Percentiles rank a stretch among this genome's conserved stretches.
Conservation (phyloP, 2,888 invertebrate genomes). For the Xylocampa areola region DNA sequence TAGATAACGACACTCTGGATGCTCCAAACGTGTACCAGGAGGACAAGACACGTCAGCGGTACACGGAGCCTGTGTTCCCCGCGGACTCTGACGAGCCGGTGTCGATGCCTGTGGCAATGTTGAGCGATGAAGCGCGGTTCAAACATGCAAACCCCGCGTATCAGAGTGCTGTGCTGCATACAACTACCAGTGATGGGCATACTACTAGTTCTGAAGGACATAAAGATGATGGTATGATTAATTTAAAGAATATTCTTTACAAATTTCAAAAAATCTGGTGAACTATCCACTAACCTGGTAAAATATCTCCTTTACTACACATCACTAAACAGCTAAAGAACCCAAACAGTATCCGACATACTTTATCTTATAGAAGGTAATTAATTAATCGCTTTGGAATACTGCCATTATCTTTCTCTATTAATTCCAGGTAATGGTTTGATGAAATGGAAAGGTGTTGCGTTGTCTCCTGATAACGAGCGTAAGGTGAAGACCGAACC, state of each 20-base stretch:
- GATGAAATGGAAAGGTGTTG: conserved; percentile 94
- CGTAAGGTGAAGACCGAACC: conserved; percentile 76
- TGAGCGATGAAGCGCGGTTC: conserved; percentile 88
- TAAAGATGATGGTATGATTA: conserved; percentile 82
- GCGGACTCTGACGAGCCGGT: conserved; percentile 84
- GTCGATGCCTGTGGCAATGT: conserved; percentile 82
- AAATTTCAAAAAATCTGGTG: no score
- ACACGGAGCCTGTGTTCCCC: conserved; percentile 78
- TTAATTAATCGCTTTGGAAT: background rate
- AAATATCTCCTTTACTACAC: no score
- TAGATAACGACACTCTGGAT: conserved; percentile 91
- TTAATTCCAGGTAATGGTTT: conserved; percentile 87
- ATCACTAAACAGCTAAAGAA: no score
- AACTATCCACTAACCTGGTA: no score
- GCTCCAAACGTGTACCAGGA: conserved; percentile 90
- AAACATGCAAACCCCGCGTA: conserved; percentile 93
- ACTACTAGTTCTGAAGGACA: conserved; percentile 71
- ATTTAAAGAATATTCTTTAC: no score
- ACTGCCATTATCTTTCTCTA: background rate
- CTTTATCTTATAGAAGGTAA: no score
- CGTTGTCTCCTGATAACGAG: conserved; percentile 92
- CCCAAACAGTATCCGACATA: no score
- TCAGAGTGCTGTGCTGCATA: conserved; percentile 93
- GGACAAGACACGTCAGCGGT: conserved; percentile 77
- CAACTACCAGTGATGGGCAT: conserved; percentile 78